Base-by-base conservation (phyloP, 2,888 invertebrate genomes). In the Tanypteryx hageni region DNA sequence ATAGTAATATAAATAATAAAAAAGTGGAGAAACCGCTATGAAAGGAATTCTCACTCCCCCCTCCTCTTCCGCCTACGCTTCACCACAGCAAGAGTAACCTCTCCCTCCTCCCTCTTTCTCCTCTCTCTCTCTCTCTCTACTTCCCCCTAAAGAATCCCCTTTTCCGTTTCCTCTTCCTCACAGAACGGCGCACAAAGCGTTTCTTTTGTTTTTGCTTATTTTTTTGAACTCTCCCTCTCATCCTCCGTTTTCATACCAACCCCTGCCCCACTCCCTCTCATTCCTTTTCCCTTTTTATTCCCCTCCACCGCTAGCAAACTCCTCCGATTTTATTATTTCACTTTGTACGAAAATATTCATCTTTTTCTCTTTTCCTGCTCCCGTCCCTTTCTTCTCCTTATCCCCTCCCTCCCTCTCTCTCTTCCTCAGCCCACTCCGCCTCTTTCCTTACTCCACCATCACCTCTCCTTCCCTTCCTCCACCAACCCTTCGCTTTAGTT, bases 161-260 rank as follows among this genome's bases (percentile, higher is more conserved):
- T 68, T 57, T 59, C 91, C 44, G 86, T 92, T 93, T 91, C 91
- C 93, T 92, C 68, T 59, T 14, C 64, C 61, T 61, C 86, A 27
- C 31, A 31, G 57, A 83, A 44, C 83, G 83, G 18, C 86, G 44
- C 27, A 86, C 86, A 86, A 86, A 86, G 86, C 61, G 31, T 93
- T 93, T 93, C 92, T 93, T 92, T 93, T 92, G 92, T 82, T 93
- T 93, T 93, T 93, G 82, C 58, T 92, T 83, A 92, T 92, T 92
- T 89, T 83, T 44, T 61, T 92, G n/a, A n/a, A 85, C 64, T 84
- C 64, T 31, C 76, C 92, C 93, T 94, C 94, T 94, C 94, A 94
- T 44, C 82, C 31, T 61, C 81, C 92, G 91, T 64, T 76, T 56
- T 89, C 91, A 92, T 91, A 92, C 93, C 93, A 92, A 92, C 59